A percentile compares a stretch with the other conserved stretches of the same genome.
These are phyloP conservation scores for Amphipyra berbera DNA, from an alignment of 2,888 invertebrate species.

Conservation along the genomic window DNA sequence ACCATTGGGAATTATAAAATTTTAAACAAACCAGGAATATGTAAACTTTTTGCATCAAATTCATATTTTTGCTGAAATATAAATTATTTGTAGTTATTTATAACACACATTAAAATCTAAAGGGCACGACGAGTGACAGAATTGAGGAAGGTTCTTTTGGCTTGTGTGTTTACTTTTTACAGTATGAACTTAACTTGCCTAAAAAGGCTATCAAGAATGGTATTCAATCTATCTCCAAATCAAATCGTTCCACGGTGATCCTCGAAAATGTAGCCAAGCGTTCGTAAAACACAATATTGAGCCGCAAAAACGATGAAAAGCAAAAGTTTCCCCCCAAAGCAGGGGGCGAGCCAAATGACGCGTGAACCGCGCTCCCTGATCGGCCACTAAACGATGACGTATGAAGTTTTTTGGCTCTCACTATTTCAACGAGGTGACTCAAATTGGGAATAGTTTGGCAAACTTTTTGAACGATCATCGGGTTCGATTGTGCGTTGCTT, in stretches of 20 bases:
- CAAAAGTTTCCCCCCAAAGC: conserved; percentile 51
- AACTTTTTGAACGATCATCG: conserved; percentile 34
- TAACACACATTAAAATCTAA: too few species aligned
- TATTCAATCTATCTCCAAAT: conserved; percentile 56
- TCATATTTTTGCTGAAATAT: too few species aligned
- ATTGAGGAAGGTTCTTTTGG: too few species aligned
- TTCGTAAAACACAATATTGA: conserved; percentile 64
- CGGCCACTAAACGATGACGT: conserved; percentile 67
- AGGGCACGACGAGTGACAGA: too few species aligned
- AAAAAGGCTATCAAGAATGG: conserved; percentile 39
- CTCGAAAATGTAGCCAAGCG: conserved; percentile 55
- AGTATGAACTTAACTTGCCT: too few species aligned
- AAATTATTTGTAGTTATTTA: too few species aligned
- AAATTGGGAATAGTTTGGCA: conserved; percentile 37
- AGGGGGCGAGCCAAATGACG: conserved; percentile 60
- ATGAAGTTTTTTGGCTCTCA: conserved; percentile 61
- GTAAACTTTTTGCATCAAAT: too few species aligned
- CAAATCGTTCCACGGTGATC: conserved; percentile 52
- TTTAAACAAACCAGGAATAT: too few species aligned
- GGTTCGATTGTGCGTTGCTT: conserved; percentile 13
- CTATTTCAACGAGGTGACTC: conserved; percentile 54
- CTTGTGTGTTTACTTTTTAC: too few species aligned
- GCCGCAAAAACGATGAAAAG: conserved; percentile 60
- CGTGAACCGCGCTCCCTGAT: conserved; percentile 62
- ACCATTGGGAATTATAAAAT: too few species aligned